Evolutionary conservation across 2,113 vertebrate species (phyloP).

Genomic region (Bos taurus): ARS-UCD2.0 NC_037356.1:47162501-47163000

Average conservation of each 20-base stretch:
- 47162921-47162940: neutral
- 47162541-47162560: neutral
- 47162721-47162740: neutral
- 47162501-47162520: neutral
- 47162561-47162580: neutral
- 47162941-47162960: accelerated
- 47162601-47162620: neutral
- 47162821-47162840: neutral
- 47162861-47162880: neutral
- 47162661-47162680: accelerated
- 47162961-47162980: neutral
- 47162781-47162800: neutral
- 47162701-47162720: neutral
- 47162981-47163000: too few species aligned
- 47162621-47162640: accelerated
- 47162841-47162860: neutral
- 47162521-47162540: neutral
- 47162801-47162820: neutral
- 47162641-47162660: accelerated
- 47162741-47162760: neutral
- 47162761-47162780: accelerated
- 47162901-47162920: neutral
- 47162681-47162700: neutral
- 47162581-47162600: neutral
- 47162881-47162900: neutral